These are phyloP conservation scores for Diuraphis noxia DNA, from an alignment of 1,140 invertebrate species.

Conservation along the genomic window DNA sequence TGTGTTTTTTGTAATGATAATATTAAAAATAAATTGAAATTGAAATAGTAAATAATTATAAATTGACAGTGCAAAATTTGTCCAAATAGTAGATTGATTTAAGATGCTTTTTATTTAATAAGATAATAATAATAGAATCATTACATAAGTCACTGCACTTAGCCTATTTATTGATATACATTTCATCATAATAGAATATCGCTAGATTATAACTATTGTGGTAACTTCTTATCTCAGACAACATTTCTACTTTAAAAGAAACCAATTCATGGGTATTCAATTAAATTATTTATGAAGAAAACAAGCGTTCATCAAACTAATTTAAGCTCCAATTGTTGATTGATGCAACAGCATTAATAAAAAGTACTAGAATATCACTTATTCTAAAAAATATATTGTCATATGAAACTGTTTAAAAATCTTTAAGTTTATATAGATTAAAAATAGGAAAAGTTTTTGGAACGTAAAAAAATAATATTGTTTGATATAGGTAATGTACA, in stretches of 20 bases:
- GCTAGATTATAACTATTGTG: neutral
- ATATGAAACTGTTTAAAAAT: neutral
- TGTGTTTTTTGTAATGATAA: too few relatives aligned
- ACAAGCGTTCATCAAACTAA: neutral
- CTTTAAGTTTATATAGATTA: neutral
- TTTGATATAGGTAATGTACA: neutral
- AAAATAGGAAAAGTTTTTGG: neutral
- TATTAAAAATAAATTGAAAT: too few relatives aligned
- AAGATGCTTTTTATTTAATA: too few relatives aligned
- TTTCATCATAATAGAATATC: too few relatives aligned
- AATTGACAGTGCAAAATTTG: too few relatives aligned
- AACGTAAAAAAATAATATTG: neutral
- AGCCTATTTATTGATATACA: too few relatives aligned
- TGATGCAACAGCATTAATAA: neutral
- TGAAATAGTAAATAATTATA: too few relatives aligned
- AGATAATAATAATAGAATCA: too few relatives aligned
- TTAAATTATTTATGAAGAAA: neutral
- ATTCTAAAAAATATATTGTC: neutral
- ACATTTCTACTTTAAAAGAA: neutral
- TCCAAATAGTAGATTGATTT: too few relatives aligned
- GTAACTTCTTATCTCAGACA: neutral
- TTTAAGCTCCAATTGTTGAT: neutral
- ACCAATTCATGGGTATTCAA: neutral
- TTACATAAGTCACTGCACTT: too few relatives aligned
- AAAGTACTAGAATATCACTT: neutral